Base-by-base conservation (phyloP, 2,888 invertebrate genomes). In the Folsomia candida region DNA sequence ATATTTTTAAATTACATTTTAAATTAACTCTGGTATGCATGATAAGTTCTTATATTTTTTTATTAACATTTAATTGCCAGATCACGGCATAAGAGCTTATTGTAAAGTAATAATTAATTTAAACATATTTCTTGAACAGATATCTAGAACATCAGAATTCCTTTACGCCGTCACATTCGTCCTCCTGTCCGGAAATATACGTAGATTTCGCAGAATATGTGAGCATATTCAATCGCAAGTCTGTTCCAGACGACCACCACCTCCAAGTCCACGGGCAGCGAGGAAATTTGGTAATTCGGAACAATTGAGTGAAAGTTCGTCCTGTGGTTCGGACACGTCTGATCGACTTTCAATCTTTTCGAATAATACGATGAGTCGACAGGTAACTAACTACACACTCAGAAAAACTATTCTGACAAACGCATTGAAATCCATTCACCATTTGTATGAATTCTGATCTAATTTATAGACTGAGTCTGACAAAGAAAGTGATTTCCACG, bases 101-200 rank as follows among this genome's bases (percentile, higher is more conserved):
- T n/a, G n/a, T n/a, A n/a, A n/a, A n/a, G n/a, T n/a, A n/a, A n/a
- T n/a, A n/a, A n/a, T n/a, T n/a, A n/a, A n/a, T n/a, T n/a, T n/a
- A n/a, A n/a, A n/a, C n/a, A n/a, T n/a, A n/a, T n/a, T n/a, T n/a
- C n/a, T n/a, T n/a, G n/a, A n/a, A n/a, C n/a, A n/a, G n/a, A n/a
- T n/a, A n/a, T n/a, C n/a, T n/a, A n/a, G n/a, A n/a, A n/a, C n/a
- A n/a, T n/a, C n/a, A n/a, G 91, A 91, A 80, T 88, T 89, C 79
- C 84, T 96, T 71, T 97, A 92, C 83, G 97, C 96, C 68, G 91
- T 97, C 80, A 97, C 96, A 2, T 97, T 97, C 83, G 95, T 95
- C 24, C 87, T 97, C 79, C 85, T 96, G 81, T 95, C 95, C 83
- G 96, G 97, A 73, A 97, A 97, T 83, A 94, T 96, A 80, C 89